Evolutionary conservation across 1,140 invertebrate genomes (phyloP).

Genomic region (Rhopalosiphum maidis): DNA sequence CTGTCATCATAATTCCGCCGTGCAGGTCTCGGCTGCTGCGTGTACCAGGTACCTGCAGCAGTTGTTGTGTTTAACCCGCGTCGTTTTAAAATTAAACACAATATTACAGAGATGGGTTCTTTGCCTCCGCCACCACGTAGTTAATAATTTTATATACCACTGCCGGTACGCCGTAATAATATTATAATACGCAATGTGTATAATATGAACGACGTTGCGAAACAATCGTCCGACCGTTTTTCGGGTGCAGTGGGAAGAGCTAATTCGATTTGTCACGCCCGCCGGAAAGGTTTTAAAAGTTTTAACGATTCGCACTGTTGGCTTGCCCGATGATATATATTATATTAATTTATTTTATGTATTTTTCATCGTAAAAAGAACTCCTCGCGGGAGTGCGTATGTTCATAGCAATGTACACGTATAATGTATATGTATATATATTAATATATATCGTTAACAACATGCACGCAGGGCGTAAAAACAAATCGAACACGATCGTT

Average conservation of each 20-base stretch:
- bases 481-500: neutral
- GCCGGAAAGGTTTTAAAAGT: conserved; percentile 25
- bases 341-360: neutral
- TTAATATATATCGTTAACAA: neutral
- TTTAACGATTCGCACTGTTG: conserved; percentile 21
- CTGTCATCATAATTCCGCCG: no score
- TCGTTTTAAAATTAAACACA: neutral
- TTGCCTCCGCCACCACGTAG: neutral
- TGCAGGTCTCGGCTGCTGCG: neutral
- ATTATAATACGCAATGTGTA: neutral
- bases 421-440: no score
- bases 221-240: neutral
- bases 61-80: neutral
- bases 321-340: neutral
- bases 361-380: neutral
- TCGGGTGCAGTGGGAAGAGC: neutral
- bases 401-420: neutral
- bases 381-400: neutral
- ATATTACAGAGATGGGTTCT: neutral
- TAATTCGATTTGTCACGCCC: conserved; percentile 40
- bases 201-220: neutral
- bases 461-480: neutral
- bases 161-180: neutral
- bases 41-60: neutral
- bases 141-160: neutral